These are phyloP conservation scores for Berghia stephanieae DNA, from an alignment of 1,140 invertebrate genomes.

Conservation along the genomic window DNA sequence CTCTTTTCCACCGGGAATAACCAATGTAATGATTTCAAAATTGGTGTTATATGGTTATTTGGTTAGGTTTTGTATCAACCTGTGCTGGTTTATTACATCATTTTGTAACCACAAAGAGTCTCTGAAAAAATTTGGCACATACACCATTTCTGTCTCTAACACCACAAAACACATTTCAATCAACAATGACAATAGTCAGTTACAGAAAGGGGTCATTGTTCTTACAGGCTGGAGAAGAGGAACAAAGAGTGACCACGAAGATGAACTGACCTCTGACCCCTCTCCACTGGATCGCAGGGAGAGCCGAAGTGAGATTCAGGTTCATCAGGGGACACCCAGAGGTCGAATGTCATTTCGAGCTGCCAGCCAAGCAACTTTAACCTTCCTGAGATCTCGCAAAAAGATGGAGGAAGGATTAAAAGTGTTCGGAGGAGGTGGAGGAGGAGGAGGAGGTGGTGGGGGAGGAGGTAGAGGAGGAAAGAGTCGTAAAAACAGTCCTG, in stretches of 20 bases:
- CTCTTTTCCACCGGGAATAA: too few species aligned
- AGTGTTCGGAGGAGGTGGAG: slow-evolving; percentile 55
- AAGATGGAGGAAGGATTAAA: slow-evolving; percentile 63
- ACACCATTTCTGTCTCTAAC: too few species aligned
- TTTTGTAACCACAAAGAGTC: too few species aligned
- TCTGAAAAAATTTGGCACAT: too few species aligned
- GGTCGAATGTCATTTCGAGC: slow-evolving; percentile 64
- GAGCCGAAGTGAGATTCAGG: slow-evolving; percentile 55
- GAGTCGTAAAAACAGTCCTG: slow-evolving; percentile 45
- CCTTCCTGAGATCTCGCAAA: slow-evolving; percentile 62
- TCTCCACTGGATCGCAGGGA: slow-evolving; percentile 50
- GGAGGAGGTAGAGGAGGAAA: slow-evolving; percentile 46
- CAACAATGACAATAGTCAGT: too few species aligned
- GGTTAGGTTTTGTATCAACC: too few species aligned
- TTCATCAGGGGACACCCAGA: slow-evolving; percentile 32
- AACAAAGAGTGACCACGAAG: slow-evolving; percentile 63
- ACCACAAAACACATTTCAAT: too few species aligned
- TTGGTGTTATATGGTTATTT: too few species aligned
- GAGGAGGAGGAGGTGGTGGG: slow-evolving; percentile 39
- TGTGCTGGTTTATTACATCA: too few species aligned
- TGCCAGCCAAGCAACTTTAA: slow-evolving; percentile 64
- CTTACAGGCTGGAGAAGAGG: slow-evolving; percentile 55
- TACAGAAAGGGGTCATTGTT: too few species aligned
- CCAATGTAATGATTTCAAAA: too few species aligned
- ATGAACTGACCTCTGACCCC: slow-evolving; percentile 52